Evolutionary conservation across 2,113 vertebrate species (phyloP).

Genomic region (Lagopus leucura): DNA sequence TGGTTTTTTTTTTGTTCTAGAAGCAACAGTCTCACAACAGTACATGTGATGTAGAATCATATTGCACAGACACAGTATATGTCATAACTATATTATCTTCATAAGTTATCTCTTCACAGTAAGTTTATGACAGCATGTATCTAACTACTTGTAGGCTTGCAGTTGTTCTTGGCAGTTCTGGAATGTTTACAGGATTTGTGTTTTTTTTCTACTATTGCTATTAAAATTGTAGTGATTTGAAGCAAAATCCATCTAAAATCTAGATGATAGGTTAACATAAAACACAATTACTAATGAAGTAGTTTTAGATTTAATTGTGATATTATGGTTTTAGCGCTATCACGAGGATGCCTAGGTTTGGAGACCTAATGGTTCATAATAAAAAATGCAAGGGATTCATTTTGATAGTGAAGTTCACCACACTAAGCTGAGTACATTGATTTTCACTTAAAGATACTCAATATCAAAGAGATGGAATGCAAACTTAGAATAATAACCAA

Average conservation of each 20-base stretch:
- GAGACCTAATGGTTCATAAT: accelerated
- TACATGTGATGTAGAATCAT: background rate
- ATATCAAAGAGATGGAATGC: background rate
- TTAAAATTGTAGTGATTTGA: background rate
- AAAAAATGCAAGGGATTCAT: background rate
- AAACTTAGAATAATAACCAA: background rate
- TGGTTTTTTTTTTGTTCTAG: background rate
- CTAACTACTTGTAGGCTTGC: background rate
- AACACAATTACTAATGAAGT: background rate
- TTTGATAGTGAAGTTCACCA: background rate
- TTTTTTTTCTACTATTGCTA: background rate
- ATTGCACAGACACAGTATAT: background rate
- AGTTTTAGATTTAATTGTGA: background rate
- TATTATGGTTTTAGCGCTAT: background rate
- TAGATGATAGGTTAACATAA: background rate
- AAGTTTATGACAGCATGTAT: background rate
- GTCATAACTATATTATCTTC: background rate
- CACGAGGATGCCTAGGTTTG: background rate
- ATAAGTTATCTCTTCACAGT: background rate
- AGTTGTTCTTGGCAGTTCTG: background rate
- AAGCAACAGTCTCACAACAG: background rate
- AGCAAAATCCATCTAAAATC: background rate
- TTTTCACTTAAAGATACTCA: background rate
- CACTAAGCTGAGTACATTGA: background rate
- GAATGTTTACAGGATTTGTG: background rate